These are phyloP conservation scores for Exephanes ischioxanthus DNA, from an alignment of 2,888 invertebrate genomes.

Conservation along the genomic window DNA sequence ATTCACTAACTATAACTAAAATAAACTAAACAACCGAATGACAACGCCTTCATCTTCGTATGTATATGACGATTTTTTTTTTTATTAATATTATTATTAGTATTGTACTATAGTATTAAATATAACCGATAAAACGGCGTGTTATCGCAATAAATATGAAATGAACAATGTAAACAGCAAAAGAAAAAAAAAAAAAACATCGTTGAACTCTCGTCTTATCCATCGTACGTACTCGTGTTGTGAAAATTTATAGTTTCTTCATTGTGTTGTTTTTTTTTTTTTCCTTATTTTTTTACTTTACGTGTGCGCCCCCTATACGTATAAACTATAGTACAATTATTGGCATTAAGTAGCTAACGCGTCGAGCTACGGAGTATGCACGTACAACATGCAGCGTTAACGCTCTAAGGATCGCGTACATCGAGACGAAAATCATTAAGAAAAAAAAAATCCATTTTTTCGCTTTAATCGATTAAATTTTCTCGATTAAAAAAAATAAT, in stretches of 20 bases:
- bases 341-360: conserved; percentile 31
- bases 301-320: neutral
- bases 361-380: conserved; percentile 18
- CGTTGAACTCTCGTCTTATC: neutral
- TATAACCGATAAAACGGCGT: neutral
- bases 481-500: too few relatives aligned
- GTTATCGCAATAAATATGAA: conserved; percentile 17
- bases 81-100: neutral
- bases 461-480: too few relatives aligned
- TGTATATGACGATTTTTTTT: neutral
- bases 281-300: neutral
- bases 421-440: neutral
- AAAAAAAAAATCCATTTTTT: neutral
- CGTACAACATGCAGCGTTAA: conserved; percentile 26
- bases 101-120: conserved; percentile 12
- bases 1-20: too few relatives aligned
- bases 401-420: neutral
- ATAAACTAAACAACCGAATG: too few relatives aligned
- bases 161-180: neutral
- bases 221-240: conserved; percentile 7
- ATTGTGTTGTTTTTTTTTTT: neutral
- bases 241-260: conserved; percentile 18
- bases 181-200: neutral
- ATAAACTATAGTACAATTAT: conserved; percentile 36
- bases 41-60: neutral